Percentiles rank a stretch among this genome's conserved stretches.
Evolutionary conservation across 2,797 vertebrate species (phyloP).

Genomic region (Periophthalmus magnuspinnatus): DNA sequence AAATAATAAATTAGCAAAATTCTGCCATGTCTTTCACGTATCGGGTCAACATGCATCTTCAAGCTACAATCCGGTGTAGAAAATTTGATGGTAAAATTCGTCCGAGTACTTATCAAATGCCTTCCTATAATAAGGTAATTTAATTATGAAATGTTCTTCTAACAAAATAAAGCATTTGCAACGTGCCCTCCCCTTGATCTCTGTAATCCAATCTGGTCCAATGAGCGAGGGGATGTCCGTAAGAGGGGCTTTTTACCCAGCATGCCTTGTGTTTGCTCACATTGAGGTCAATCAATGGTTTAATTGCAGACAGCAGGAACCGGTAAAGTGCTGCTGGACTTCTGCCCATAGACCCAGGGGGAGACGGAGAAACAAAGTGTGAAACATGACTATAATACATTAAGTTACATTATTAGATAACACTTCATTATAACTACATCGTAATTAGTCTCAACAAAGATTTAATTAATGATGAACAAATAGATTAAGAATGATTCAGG

Average conservation of each 20-base stretch:
- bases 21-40: constrained; percentile 21
- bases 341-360: constrained; percentile 11
- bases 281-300: constrained; percentile 47
- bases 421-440: no score
- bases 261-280: constrained; percentile 55
- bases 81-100: neutral
- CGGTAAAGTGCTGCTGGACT: constrained; percentile 31
- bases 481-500: no score
- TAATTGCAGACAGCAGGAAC: constrained; percentile 49
- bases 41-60: constrained; percentile 20
- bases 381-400: constrained; percentile 22
- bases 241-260: constrained; percentile 48
- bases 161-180: constrained; percentile 26
- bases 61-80: neutral
- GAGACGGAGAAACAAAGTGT: constrained; percentile 17
- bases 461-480: no score
- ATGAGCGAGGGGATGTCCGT: constrained; percentile 13
- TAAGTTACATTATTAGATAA: constrained; percentile 21
- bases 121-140: constrained; percentile 8
- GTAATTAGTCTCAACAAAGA: no score
- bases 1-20: constrained; percentile 18
- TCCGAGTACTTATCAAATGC: constrained; percentile 3
- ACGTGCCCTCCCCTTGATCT: constrained; percentile 31
- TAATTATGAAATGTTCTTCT: neutral
- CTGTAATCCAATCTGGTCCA: constrained; percentile 38